phyloP scores from a whole-genome alignment of 2,113 vertebrate species.

The Emydura subglobosa region DNA sequence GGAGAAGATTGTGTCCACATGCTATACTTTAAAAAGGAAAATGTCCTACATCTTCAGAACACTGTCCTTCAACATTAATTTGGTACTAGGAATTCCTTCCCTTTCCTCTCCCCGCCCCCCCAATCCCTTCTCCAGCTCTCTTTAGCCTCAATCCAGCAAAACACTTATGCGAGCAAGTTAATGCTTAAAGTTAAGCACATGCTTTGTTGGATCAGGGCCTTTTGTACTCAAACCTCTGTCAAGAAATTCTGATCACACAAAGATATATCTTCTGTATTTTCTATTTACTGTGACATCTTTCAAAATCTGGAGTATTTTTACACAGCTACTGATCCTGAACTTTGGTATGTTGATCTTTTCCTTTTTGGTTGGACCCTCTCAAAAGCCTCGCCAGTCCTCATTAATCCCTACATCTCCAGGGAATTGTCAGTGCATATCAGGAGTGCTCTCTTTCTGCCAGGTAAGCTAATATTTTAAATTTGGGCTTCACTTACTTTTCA shows the following conservation, averaged over 20 bases:
- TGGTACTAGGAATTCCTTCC: not conserved
- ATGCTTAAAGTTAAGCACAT: not conserved
- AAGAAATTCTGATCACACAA: not conserved
- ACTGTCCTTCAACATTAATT: not conserved
- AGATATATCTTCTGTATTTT: not conserved
- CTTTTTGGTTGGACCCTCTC: not conserved
- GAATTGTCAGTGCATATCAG: not conserved
- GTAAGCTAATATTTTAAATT: not conserved
- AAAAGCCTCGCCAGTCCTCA: not conserved
- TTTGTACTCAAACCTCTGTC: not conserved
- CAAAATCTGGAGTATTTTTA: not conserved
- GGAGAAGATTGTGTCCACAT: not conserved
- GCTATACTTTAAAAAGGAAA: not conserved
- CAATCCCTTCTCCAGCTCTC: not conserved
- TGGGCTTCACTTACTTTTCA: not conserved
- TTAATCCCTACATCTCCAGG: not conserved
- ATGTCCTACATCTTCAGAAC: not conserved
- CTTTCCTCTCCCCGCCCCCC: not conserved
- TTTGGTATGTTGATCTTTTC: not conserved
- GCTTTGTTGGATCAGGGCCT: not conserved
- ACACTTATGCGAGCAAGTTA: not conserved
- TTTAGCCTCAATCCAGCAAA: not conserved
- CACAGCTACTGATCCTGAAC: rapidly evolving
- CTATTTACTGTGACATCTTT: not conserved
- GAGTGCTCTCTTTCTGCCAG: not conserved